Conservation (phyloP, 64 coral and sea anemone species). For the Pachyseris speciosa region DNA sequence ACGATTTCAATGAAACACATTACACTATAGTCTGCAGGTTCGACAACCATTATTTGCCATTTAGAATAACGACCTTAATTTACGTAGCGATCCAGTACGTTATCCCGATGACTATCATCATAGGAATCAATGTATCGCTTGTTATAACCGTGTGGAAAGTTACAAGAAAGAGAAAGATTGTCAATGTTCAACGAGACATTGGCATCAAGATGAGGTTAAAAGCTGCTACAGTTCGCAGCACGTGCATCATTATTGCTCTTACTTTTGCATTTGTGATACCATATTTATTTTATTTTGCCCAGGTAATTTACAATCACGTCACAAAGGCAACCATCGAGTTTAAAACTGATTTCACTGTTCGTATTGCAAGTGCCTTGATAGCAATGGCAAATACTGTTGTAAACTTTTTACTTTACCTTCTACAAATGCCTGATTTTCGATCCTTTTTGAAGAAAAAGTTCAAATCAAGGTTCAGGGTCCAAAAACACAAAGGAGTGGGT, state of each 20-base stretch:
- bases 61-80: neutral
- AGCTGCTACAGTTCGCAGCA: neutral
- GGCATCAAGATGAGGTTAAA: neutral
- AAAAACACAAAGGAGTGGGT: neutral
- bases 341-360: neutral
- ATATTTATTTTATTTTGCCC: neutral
- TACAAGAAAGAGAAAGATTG: neutral
- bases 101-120: conserved; percentile 3
- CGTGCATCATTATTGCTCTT: neutral
- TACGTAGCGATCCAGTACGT: neutral
- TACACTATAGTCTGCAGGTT: conserved; percentile 17
- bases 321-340: neutral
- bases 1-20: neutral
- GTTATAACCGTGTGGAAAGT: neutral
- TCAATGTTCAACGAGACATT: neutral
- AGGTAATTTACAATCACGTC: neutral
- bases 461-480: neutral
- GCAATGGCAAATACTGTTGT: neutral
- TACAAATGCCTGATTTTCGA: neutral
- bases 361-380: neutral
- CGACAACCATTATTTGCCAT: neutral
- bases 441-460: conserved; percentile 39
- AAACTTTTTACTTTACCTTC: neutral
- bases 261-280: neutral
- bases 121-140: neutral